Percentiles rank a stretch among this genome's conserved stretches.
Conservation (phyloP, 2,888 invertebrate species). For the Anorthoa munda region DNA sequence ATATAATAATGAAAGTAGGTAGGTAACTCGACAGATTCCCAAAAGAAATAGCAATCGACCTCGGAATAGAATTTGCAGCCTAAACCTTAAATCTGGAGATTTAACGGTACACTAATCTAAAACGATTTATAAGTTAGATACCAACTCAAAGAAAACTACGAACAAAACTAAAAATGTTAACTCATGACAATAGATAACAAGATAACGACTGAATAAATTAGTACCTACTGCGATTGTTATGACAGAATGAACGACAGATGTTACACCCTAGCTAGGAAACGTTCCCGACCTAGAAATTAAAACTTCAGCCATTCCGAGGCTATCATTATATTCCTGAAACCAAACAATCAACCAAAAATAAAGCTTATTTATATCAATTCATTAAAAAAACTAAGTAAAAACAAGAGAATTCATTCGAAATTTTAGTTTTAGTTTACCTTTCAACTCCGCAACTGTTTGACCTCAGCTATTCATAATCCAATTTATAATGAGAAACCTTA, state of each 20-base stretch:
- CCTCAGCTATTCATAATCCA: conserved; percentile 47
- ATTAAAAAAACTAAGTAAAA: conserved; percentile 1
- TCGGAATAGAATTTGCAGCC: not conserved
- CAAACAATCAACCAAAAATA: conserved; percentile 37
- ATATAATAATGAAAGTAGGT: not conserved
- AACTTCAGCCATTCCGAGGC: conserved; percentile 69
- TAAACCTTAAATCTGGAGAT: not conserved
- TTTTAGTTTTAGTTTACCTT: conserved; percentile 18
- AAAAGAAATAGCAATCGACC: not conserved
- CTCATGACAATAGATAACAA: conserved; percentile 29
- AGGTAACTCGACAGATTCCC: not conserved
- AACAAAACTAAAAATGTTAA: conserved; percentile 24
- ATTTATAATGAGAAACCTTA: conserved; percentile 54
- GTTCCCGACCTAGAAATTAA: conserved; percentile 60
- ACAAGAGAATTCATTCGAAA: conserved; percentile 17
- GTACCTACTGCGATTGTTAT: conserved; percentile 37
- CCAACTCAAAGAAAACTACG: conserved; percentile 1
- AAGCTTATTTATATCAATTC: conserved; percentile 23
- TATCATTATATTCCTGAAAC: conserved; percentile 52
- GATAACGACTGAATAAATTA: conserved; percentile 47
- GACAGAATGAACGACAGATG: conserved; percentile 48
- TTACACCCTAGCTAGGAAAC: conserved; percentile 30
- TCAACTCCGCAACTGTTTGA: conserved; percentile 20
- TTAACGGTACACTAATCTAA: not conserved
- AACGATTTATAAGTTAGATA: not conserved